Conservation (phyloP, 2,797 vertebrate genomes). For the Clamator glandarius region DNA sequence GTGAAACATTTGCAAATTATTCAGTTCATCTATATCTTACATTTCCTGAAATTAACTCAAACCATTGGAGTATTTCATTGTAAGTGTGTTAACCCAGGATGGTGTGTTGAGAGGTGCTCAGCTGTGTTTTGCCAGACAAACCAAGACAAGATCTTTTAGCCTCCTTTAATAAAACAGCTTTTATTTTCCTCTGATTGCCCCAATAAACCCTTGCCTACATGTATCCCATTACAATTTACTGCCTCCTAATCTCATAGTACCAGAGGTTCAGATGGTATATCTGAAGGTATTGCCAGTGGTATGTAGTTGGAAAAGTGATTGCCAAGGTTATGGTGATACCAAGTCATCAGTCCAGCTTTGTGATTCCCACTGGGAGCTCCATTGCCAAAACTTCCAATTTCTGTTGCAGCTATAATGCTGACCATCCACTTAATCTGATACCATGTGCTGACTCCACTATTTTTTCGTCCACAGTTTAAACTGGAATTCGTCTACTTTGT, state of each 20-base stretch:
- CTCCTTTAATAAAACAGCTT: not conserved
- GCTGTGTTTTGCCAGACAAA: not conserved
- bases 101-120: not conserved
- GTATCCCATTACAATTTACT: not conserved
- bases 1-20: not conserved
- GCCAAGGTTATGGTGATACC: not conserved
- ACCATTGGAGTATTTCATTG: not conserved
- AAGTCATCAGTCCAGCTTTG: not conserved
- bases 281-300: not conserved
- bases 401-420: not conserved
- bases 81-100: not conserved
- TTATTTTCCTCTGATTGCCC: not conserved
- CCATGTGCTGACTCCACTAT: accelerated
- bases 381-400: not conserved
- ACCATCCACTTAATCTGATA: not conserved
- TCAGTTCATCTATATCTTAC: not conserved
- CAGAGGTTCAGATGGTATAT: accelerated
- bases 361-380: accelerated
- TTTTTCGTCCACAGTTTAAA: not conserved
- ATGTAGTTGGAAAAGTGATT: not conserved
- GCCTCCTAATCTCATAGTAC: not conserved
- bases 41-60: not conserved
- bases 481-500: not conserved
- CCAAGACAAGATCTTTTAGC: not conserved
- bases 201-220: not conserved